Base-by-base conservation (phyloP, 2,888 invertebrate genomes). In the Cephus rjabovi region DNA sequence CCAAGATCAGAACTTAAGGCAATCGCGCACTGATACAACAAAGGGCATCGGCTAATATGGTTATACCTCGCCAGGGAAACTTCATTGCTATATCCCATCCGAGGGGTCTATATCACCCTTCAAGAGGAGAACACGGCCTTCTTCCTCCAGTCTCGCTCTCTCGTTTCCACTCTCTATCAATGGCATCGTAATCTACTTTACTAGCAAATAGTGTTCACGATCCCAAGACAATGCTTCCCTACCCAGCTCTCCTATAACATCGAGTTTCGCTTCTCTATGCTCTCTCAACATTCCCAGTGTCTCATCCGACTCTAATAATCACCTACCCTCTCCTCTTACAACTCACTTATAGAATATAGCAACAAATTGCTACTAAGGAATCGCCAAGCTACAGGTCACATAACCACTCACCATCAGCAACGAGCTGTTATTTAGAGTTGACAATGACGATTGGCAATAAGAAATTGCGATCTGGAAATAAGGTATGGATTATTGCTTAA, bases 151-250 rank as follows among this genome's bases (percentile, higher is more conserved):
- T 40, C 73, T 75, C 37, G 73, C 79, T 78, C 79, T 80, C 79
- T 75, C 78, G 77, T 80, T 81, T 80, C 80, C 83, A 82, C 83
- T 86, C 87, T 86, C 88, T 87, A 87, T 88, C 88, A 87, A 88
- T 88, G 87, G 84, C 85, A 79, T 83, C 86, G 85, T 89, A 89
- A 89, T 89, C 89, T 88, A 89, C 85, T 89, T 89, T 89, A 82
- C 84, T 85, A 83, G 86, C 86, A 87, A 89, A 89, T 89, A 89
- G 85, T 86, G 86, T 87, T 87, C 88, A 80, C 85, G 85, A 86
- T 88, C 85, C 76, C 85, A 83, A 86, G 87, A 87, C 87, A 85
- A 87, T 84, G 82, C 80, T 87, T 86, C 85, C 82, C 84, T 81
- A 75, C 80, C 79, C 80, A 33, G 31, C 31, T 33, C 33, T 71